Evolutionary conservation across 2,888 invertebrate species (phyloP).

Genomic region (Conistra vaccinii): DNA sequence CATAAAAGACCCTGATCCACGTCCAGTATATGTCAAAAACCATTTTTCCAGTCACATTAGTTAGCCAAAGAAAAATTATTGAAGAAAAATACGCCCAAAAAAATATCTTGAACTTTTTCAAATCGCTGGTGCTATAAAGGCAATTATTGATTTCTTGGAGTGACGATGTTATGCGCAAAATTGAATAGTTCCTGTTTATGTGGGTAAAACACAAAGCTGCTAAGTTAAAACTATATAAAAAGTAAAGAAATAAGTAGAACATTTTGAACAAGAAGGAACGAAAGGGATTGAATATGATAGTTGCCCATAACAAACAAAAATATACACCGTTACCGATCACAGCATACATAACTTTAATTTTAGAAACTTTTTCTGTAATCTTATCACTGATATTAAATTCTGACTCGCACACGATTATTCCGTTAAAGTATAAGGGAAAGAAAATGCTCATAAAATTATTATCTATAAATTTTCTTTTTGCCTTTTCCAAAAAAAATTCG

Average conservation of each 20-base stretch:
- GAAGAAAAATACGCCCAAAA: background rate
- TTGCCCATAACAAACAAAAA: slow-evolving; percentile 3
- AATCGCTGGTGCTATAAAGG: slow-evolving; percentile 15
- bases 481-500: background rate
- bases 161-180: background rate
- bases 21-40: slow-evolving; percentile 14
- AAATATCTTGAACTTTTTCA: slow-evolving; percentile 1
- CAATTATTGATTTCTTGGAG: slow-evolving; percentile 16
- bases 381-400: background rate
- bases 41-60: slow-evolving; percentile 23
- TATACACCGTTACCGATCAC: slow-evolving; percentile 20
- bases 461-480: background rate
- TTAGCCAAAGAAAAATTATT: background rate
- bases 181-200: background rate
- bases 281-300: slow-evolving; percentile 21
- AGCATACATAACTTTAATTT: slow-evolving; percentile 12
- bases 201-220: slow-evolving; percentile 10
- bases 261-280: slow-evolving; percentile 10
- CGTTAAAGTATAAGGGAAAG: slow-evolving; percentile 12
- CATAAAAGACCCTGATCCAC: slow-evolving; percentile 3
- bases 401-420: background rate
- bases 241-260: slow-evolving; percentile 23
- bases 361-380: background rate
- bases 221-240: background rate
- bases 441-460: slow-evolving; percentile 19